Percentiles rank a stretch among this genome's conserved stretches.
Conservation (phyloP, 2,888 invertebrate genomes). For the Drosophila infuscata region DNA sequence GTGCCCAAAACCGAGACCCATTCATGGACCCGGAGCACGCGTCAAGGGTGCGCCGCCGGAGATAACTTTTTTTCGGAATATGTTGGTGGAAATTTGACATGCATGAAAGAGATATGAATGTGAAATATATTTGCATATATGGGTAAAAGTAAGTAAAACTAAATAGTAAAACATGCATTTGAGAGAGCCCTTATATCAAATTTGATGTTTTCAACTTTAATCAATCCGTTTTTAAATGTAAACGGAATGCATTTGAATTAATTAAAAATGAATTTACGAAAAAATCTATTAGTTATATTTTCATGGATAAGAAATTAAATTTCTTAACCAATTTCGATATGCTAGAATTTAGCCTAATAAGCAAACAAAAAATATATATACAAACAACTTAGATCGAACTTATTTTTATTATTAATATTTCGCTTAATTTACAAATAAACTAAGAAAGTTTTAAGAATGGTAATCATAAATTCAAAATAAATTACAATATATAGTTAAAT, state of each 20-base stretch:
- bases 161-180: not conserved
- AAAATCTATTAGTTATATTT: not conserved
- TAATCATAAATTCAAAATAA: not conserved
- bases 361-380: not conserved
- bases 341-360: too few relatives aligned
- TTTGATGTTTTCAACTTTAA: not conserved
- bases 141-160: constrained; percentile 12
- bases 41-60: constrained; percentile 49
- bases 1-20: constrained; percentile 25
- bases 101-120: constrained; percentile 15
- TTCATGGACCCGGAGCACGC: constrained; percentile 48
- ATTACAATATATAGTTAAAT: not conserved
- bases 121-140: constrained; percentile 7
- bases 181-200: constrained; percentile 5
- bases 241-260: not conserved
- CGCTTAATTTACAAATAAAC: not conserved
- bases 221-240: not conserved
- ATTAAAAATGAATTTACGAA: not conserved
- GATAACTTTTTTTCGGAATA: constrained; percentile 8
- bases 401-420: not conserved
- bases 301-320: rapidly evolving
- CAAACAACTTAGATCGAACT: not conserved
- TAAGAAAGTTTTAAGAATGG: not conserved
- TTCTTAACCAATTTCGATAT: not conserved
- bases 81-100: constrained; percentile 15